phyloP scores from a whole-genome alignment of 1,140 invertebrate species.

The Oscheius sp. region DNA sequence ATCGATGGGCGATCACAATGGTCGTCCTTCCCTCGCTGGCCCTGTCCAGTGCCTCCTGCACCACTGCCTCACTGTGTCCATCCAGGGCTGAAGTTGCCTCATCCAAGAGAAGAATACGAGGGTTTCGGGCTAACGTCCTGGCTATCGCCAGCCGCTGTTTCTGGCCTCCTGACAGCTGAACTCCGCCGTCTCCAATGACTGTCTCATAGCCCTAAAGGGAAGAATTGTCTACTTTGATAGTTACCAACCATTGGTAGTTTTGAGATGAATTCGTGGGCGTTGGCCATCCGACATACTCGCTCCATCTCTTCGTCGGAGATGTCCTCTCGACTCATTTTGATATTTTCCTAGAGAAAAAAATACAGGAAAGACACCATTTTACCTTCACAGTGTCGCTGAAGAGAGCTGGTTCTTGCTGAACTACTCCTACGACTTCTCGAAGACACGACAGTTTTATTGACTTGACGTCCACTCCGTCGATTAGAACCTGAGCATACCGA shows the following conservation, averaged over 20 bases:
- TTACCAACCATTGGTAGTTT: constrained; percentile 24
- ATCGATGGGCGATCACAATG: constrained; percentile 70
- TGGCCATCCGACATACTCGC: constrained; percentile 50
- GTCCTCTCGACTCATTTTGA: constrained; percentile 71
- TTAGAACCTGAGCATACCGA: constrained; percentile 51
- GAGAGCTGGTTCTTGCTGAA: constrained; percentile 74
- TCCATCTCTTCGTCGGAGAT: constrained; percentile 69
- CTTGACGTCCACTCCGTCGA: constrained; percentile 35
- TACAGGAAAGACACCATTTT: background rate
- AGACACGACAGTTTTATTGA: constrained; percentile 56
- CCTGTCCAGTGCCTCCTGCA: constrained; percentile 53
- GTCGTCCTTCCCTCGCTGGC: constrained; percentile 67
- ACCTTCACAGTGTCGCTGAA: constrained; percentile 74
- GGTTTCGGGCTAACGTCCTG: constrained; percentile 50
- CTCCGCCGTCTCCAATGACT: constrained; percentile 66
- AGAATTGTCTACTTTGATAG: constrained; percentile 2
- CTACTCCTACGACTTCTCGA: constrained; percentile 72
- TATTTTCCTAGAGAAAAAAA: constrained; percentile 67
- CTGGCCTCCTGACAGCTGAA: constrained; percentile 64
- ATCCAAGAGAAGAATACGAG: constrained; percentile 61
- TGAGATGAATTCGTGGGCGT: constrained; percentile 44
- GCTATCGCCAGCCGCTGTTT: constrained; percentile 63
- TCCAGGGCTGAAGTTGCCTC: constrained; percentile 62
- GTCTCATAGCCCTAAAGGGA: constrained; percentile 32
- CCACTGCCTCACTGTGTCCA: constrained; percentile 53